Percentiles rank a stretch among this genome's conserved stretches.
Conservation (phyloP, 2,113 vertebrate species). For the Toxotes chatareus region DNA sequence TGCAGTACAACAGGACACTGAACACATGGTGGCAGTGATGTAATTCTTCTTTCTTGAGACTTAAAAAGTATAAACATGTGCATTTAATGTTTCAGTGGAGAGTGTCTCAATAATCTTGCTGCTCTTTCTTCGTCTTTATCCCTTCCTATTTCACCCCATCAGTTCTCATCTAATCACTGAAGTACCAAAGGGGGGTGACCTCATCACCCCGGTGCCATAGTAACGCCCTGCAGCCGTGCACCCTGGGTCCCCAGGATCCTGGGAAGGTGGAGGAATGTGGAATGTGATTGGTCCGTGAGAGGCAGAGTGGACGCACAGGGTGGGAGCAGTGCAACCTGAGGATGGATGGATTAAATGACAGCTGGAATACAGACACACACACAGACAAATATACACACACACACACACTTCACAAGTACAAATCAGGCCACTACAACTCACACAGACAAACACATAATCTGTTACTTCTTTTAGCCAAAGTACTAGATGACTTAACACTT, state of each 20-base stretch:
- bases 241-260: conserved; percentile 68
- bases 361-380: conserved; percentile 22
- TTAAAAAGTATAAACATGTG: not conserved
- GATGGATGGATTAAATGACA: conserved; percentile 73
- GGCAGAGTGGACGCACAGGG: conserved; percentile 46
- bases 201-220: conserved; percentile 66
- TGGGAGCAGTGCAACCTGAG: conserved; percentile 55
- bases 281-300: conserved; percentile 50
- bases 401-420: conserved; percentile 20
- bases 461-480: conserved; percentile 12
- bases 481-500: conserved; percentile 42
- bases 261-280: conserved; percentile 76
- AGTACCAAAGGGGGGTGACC: conserved; percentile 64
- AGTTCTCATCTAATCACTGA: conserved; percentile 63
- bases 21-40: not conserved
- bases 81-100: not conserved
- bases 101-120: not conserved
- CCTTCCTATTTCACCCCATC: conserved; percentile 39
- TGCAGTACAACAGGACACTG: not conserved
- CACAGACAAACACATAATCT: conserved; percentile 13
- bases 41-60: not conserved
- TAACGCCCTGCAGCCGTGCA: conserved; percentile 70
- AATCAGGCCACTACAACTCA: not conserved
- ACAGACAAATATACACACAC: conserved; percentile 28
- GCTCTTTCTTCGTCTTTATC: not conserved